phyloP scores from a whole-genome alignment of 2,113 vertebrate genomes.

The Vidua chalybeata region DNA sequence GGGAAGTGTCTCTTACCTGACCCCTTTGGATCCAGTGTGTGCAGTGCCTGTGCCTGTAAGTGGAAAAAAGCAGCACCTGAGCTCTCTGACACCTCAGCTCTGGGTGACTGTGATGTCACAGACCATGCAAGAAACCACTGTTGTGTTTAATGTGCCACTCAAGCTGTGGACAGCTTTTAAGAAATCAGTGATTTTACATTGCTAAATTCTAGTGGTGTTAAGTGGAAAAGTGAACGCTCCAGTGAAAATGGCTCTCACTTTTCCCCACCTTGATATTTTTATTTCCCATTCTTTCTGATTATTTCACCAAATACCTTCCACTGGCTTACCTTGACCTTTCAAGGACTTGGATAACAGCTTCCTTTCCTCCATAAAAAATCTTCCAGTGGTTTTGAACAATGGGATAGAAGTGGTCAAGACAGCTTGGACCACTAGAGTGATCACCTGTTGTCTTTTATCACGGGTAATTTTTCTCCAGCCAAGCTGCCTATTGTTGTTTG shows the following conservation, averaged over 20 bases:
- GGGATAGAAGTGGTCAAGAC: not conserved
- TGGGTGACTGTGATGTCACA: not conserved
- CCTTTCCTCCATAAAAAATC: slow-evolving; percentile 14
- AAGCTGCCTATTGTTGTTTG: not conserved
- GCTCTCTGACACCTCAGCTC: not conserved
- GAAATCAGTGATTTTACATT: not conserved
- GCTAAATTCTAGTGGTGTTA: not conserved
- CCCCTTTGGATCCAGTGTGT: not conserved
- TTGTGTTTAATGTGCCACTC: not conserved
- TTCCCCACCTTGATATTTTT: not conserved
- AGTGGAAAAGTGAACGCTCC: not conserved
- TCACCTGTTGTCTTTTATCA: slow-evolving; percentile 34
- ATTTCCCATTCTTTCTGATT: not conserved
- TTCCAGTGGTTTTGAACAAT: slow-evolving; percentile 12
- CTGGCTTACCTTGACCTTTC: not conserved
- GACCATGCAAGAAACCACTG: not conserved
- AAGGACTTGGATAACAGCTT: not conserved
- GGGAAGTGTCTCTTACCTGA: not conserved
- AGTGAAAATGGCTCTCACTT: not conserved
- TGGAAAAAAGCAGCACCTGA: not conserved
- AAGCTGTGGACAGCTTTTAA: not conserved
- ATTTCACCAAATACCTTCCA: not conserved
- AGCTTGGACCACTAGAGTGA: not conserved
- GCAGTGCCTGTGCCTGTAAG: accelerated
- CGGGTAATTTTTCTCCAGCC: slow-evolving; percentile 31